A percentile compares a stretch with the other conserved stretches of the same genome.
These are phyloP conservation scores for Crotalus tigris DNA, from an alignment of 2,113 vertebrate genomes.

Conservation along the genomic window DNA sequence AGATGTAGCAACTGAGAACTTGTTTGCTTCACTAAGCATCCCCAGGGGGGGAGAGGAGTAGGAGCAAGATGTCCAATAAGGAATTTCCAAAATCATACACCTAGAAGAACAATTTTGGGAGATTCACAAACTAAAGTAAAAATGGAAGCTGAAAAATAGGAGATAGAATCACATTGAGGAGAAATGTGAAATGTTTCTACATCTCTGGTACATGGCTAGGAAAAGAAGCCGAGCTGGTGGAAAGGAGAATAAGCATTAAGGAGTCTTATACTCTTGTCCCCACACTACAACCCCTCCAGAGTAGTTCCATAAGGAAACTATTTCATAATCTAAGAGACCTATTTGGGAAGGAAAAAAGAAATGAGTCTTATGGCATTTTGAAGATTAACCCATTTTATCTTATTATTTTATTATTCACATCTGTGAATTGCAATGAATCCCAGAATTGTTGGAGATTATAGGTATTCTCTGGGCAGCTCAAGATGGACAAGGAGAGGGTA, in stretches of 20 bases:
- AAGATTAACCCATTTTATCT: background rate
- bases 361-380: background rate
- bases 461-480: background rate
- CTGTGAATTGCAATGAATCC: background rate
- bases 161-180: background rate
- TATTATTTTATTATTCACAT: background rate
- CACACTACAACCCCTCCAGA: background rate
- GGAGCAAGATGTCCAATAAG: background rate
- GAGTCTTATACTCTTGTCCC: background rate
- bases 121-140: background rate
- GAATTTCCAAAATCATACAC: background rate
- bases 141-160: background rate
- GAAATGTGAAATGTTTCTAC: background rate
- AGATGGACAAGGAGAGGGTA: background rate
- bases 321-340: background rate
- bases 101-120: background rate
- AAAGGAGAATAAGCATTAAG: background rate
- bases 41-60: too few species aligned
- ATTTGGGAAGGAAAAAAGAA: background rate
- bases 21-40: background rate
- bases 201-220: background rate
- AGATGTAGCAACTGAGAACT: background rate
- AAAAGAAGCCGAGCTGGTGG: background rate
- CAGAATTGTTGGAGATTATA: background rate
- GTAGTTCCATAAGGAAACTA: background rate